Conservation (phyloP, 1,140 invertebrate species). For the Chrysomallon squamiferum region DNA sequence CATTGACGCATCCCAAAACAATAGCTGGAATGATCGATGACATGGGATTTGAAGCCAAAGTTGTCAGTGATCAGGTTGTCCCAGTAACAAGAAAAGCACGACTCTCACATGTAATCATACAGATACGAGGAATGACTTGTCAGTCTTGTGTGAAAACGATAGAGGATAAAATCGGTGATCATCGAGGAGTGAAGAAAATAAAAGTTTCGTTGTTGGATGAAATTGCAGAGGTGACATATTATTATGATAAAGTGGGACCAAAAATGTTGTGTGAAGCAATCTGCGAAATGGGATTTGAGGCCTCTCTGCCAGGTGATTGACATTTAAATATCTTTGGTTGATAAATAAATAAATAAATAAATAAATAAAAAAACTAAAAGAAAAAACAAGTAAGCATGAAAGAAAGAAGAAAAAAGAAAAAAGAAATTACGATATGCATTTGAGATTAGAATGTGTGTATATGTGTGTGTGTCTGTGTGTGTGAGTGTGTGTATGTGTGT, state of each 20-base stretch:
- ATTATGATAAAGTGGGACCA: slow-evolving; percentile 33
- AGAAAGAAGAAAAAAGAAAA: too few species aligned
- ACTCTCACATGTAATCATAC: slow-evolving; percentile 25
- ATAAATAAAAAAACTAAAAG: too few species aligned
- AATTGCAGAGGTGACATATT: slow-evolving; percentile 47
- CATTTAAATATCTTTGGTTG: too few species aligned
- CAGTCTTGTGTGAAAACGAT: slow-evolving; percentile 59
- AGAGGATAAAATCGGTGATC: slow-evolving; percentile 44
- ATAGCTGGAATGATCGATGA: slow-evolving; percentile 47
- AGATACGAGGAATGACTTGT: slow-evolving; percentile 58
- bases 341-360: too few species aligned
- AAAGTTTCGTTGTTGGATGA: slow-evolving; percentile 52
- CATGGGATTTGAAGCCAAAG: slow-evolving; percentile 49
- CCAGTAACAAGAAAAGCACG: too few species aligned
- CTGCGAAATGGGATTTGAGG: slow-evolving; percentile 57
- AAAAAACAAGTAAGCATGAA: too few species aligned
- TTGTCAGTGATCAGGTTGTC: neutral
- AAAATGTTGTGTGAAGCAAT: slow-evolving; percentile 46
- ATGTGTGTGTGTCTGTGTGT: too few species aligned
- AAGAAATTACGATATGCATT: too few species aligned
- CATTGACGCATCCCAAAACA: slow-evolving; percentile 29
- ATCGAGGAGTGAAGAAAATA: slow-evolving; percentile 47
- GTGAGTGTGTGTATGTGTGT: too few species aligned
- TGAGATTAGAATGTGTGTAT: too few species aligned
- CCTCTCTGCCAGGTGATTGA: slow-evolving; percentile 41